Evolutionary conservation across 2,113 vertebrate genomes (phyloP).

Genomic region (Copsychus sechellarum): DNA sequence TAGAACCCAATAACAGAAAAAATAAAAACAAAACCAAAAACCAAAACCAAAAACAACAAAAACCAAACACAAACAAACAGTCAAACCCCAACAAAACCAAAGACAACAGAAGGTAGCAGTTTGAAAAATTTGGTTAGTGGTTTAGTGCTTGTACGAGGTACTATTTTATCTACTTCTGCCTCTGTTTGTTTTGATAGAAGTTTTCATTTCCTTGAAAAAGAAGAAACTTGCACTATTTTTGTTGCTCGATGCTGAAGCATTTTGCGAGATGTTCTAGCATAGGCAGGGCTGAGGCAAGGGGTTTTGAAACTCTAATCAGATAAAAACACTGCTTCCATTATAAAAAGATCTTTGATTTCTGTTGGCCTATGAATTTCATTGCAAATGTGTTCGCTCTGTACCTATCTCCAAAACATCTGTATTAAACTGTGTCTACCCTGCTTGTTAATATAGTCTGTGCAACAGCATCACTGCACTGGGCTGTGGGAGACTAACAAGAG

Average conservation of each 20-base stretch:
- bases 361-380: slow-evolving; percentile 26
- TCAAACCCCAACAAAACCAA: not conserved
- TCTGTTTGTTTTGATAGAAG: not conserved
- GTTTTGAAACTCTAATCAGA: slow-evolving; percentile 19
- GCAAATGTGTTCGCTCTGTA: not conserved
- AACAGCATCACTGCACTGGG: not conserved
- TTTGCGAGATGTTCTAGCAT: not conserved
- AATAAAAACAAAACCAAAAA: not conserved
- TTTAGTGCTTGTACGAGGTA: not conserved
- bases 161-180: not conserved
- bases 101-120: not conserved
- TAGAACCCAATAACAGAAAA: not conserved
- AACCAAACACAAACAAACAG: not conserved
- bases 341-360: slow-evolving; percentile 33
- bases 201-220: not conserved
- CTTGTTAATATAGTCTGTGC: not conserved
- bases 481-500: not conserved
- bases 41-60: not conserved
- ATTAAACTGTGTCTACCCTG: not conserved
- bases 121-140: not conserved
- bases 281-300: not conserved
- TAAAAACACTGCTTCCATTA: slow-evolving; percentile 31
- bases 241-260: not conserved
- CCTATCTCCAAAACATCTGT: not conserved
- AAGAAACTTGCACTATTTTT: not conserved